Conservation (phyloP, 2,797 vertebrate genomes). For the Rousettus madagascariensis region DNA sequence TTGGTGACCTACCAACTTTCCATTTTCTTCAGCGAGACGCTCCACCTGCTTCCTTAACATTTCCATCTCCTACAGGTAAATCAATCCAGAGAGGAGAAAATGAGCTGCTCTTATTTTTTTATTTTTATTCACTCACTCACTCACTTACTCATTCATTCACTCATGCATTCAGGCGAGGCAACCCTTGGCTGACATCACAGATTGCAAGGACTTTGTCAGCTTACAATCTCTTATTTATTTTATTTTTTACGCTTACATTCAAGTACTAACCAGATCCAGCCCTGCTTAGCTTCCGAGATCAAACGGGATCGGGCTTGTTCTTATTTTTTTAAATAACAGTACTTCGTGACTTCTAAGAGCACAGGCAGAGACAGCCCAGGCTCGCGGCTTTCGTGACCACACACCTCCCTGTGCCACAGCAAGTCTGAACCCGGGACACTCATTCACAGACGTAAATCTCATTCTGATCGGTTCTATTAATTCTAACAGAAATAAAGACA, state of each 20-base stretch:
- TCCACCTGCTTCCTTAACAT: slow-evolving; percentile 91
- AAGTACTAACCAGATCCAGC: no score
- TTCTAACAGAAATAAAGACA: neutral
- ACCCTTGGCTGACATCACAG: no score
- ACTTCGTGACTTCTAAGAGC: neutral
- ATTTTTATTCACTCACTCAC: no score
- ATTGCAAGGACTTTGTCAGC: no score
- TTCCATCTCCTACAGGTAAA: slow-evolving; percentile 88
- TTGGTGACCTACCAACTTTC: slow-evolving; percentile 95
- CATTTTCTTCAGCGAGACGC: slow-evolving; percentile 93
- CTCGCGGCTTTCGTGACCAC: neutral
- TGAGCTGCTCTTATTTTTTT: neutral
- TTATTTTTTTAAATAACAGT: neutral
- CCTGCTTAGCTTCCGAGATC: no score
- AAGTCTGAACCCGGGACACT: no score
- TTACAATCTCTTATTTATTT: no score
- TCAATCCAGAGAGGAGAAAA: slow-evolving; percentile 39
- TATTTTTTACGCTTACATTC: no score
- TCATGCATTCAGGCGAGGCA: no score
- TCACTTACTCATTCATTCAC: no score
- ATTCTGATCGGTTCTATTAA: neutral
- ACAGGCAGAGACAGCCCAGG: neutral
- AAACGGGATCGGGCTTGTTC: no score
- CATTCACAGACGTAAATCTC: neutral
- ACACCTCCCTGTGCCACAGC: neutral